Percentiles rank a stretch among this genome's conserved stretches.
Evolutionary conservation across 2,113 vertebrate genomes (phyloP).

Genomic region (Sprattus sprattus): DNA sequence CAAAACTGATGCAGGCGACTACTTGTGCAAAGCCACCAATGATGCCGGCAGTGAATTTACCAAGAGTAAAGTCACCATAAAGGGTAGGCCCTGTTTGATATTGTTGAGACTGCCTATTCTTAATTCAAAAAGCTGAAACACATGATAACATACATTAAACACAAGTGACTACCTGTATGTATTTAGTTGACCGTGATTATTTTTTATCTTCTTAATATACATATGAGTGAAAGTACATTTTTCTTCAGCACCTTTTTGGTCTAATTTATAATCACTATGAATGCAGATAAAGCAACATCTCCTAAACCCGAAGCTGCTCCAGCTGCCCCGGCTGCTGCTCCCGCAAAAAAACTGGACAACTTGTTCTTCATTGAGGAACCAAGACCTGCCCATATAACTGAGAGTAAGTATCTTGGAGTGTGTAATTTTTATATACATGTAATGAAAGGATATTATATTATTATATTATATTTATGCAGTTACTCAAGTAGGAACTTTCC

Average conservation of each 20-base stretch:
- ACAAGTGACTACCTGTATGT: not conserved
- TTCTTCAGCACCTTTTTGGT: not conserved
- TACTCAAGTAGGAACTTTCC: too few species aligned
- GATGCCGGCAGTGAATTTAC: slow-evolving; percentile 81
- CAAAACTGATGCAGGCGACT: slow-evolving; percentile 86
- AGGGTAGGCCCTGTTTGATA: slow-evolving; percentile 73
- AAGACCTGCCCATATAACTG: slow-evolving; percentile 76
- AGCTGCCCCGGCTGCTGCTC: slow-evolving; percentile 66
- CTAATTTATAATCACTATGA: not conserved
- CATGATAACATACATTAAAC: not conserved
- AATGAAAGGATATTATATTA: not conserved
- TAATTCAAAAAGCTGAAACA: too few species aligned
- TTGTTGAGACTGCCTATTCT: not conserved
- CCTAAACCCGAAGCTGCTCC: slow-evolving; percentile 25
- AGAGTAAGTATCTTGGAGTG: slow-evolving; percentile 79
- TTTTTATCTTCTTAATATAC: not conserved
- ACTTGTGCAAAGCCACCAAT: slow-evolving; percentile 93
- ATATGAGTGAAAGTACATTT: not conserved
- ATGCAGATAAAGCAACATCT: slow-evolving; percentile 75
- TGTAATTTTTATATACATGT: not conserved
- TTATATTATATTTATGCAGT: too few species aligned
- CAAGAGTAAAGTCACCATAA: slow-evolving; percentile 86
- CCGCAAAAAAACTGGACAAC: slow-evolving; percentile 80
- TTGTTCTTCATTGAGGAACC: slow-evolving; percentile 93
- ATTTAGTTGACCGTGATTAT: not conserved